phyloP scores from a whole-genome alignment of 2,888 invertebrate species.

The Rugalucina vietnamica region DNA sequence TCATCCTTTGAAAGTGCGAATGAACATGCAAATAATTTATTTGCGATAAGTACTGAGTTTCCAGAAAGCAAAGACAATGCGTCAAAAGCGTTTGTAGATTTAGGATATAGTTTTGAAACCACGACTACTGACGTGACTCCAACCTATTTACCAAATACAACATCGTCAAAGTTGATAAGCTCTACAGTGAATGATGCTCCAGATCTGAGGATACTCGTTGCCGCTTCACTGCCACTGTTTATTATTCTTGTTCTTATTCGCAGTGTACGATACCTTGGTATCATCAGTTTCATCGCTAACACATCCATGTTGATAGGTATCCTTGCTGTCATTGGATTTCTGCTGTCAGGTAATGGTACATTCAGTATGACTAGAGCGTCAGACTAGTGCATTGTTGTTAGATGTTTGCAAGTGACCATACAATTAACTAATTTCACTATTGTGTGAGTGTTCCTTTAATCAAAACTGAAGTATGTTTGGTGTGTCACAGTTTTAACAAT shows the following conservation, averaged over 20 bases:
- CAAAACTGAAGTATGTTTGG: no score
- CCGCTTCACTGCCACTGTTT: constrained; percentile 78
- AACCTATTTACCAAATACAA: constrained; percentile 6
- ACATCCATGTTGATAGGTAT: constrained; percentile 78
- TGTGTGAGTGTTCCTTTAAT: no score
- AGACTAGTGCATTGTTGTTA: no score
- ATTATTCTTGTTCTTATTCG: constrained; percentile 77
- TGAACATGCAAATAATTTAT: not conserved
- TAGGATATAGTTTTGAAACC: not conserved
- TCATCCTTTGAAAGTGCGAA: not conserved
- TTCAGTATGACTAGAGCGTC: no score
- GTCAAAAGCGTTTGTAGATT: not conserved
- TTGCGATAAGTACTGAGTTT: not conserved
- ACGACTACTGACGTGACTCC: not conserved
- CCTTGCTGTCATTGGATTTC: constrained; percentile 71
- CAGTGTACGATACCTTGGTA: constrained; percentile 75
- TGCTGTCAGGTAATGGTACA: constrained; percentile 76
- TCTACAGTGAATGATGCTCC: constrained; percentile 59
- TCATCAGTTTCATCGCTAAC: constrained; percentile 78
- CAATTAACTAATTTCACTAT: no score
- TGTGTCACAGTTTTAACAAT: no score
- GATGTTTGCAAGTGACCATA: no score
- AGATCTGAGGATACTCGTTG: constrained; percentile 73
- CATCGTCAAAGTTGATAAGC: not conserved
- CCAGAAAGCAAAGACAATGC: not conserved